Base-by-base conservation (phyloP, 1,140 invertebrate species). In the Luehdorfia chinensis region DNA sequence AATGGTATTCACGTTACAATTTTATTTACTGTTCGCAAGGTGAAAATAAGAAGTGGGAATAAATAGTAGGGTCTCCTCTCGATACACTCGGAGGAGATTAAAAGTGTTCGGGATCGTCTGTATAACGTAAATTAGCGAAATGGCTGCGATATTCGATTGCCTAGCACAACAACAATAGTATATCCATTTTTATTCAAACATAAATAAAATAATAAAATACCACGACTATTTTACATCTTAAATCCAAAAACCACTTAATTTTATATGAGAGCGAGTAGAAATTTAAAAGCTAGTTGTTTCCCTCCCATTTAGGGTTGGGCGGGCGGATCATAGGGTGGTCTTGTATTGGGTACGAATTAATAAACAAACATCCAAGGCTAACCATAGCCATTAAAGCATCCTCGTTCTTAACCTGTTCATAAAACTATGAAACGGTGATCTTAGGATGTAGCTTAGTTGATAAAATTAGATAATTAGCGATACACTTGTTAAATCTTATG, bases 1-100 rank as follows among this genome's bases (percentile, higher is more conserved):
- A 56, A 50, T 74, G 19, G 7, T 25, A 47, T 41, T 47, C 16
- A 15, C 7, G n/a, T 31, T 13, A 15, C 14, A 37, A 11, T 66
- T 74, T 65, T 83, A 83, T 84, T 75, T 80, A 78, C 75, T 55
- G 53, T 53, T 67, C 55, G 62, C 48, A 73, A 84, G 79, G 79
- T 86, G 75, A 75, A 81, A 84, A 76, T 83, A 81, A 83, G 79
- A 79, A 84, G 71, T 76, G 68, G 66, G 59, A 81, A 83, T 81
- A 84, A 83, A 83, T 84, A 79, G 71, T 80, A 69, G 65, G 66
- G 66, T 66, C 69, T 73, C 67, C 66, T 77, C 59, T 61, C 68
- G 73, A 79, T 86, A 83, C 79, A 84, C 78, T 83, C 61, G 50
- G 56, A 68, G 60, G 59, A 86, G 80, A 86, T 86, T 86, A 86